Evolutionary conservation across 2,888 invertebrate species (phyloP).

Genomic region (Phasia obesa): DNA sequence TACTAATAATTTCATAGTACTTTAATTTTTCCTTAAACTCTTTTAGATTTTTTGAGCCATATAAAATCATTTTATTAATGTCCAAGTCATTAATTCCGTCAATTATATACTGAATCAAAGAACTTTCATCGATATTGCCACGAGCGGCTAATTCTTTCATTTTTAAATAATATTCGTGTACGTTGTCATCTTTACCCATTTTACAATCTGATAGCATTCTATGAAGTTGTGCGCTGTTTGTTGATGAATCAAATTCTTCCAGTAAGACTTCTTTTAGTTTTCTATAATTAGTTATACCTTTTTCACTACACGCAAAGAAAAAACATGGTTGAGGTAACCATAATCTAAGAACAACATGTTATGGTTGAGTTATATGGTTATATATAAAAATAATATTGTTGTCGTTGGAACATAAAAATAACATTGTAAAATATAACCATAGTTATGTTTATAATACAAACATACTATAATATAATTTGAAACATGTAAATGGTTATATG

Average conservation of each 20-base stretch:
- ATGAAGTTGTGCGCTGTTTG: slow-evolving; percentile 65
- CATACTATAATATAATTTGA: no score
- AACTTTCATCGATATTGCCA: slow-evolving; percentile 76
- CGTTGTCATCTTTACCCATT: slow-evolving; percentile 76
- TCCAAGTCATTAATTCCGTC: slow-evolving; percentile 77
- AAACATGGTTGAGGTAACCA: no score
- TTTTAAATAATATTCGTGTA: slow-evolving; percentile 77
- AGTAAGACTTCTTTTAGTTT: slow-evolving; percentile 15
- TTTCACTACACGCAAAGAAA: no score
- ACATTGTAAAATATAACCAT: no score
- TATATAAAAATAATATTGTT: no score
- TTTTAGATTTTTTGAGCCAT: slow-evolving; percentile 52
- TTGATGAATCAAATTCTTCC: neutral
- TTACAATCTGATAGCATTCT: slow-evolving; percentile 71
- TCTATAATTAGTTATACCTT: slow-evolving; percentile 22
- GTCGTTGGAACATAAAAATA: no score
- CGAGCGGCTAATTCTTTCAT: slow-evolving; percentile 80
- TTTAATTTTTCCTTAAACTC: slow-evolving; percentile 67
- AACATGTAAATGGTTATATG: no score
- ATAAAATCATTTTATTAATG: slow-evolving; percentile 62
- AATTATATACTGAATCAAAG: slow-evolving; percentile 79
- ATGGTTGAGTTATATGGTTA: no score
- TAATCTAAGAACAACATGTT: no score
- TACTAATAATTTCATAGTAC: slow-evolving; percentile 50
- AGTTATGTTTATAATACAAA: no score